Evolutionary conservation across 2,888 invertebrate species (phyloP), one percentile per base, ranked within the genome.

Genomic region (Byasa hedistus): DNA sequence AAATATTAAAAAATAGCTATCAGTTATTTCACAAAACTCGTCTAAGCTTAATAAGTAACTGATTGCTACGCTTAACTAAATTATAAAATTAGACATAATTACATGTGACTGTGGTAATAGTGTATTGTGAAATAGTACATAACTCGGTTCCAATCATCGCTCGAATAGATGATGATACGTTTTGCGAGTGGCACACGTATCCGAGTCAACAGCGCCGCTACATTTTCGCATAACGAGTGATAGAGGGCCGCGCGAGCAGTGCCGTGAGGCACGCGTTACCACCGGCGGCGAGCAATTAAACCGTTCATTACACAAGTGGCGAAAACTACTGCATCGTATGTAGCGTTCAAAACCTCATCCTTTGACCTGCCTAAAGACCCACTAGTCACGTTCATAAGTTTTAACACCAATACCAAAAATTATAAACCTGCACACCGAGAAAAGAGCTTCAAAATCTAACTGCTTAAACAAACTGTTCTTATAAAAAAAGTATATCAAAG

Each of bases 281-380:
- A 62, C 66, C 66, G 63, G 61, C 57, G 12, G 58, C 19, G 63
- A 24, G 63, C 60, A 63, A 63, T 67, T 67, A 63, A 60, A 67
- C 63, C 63, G 56, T 67, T 67, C 66, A 67, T 67, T 67, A 67
- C 60, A 60, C 66, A 51, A 67, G 66, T 67, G 66, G 66, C 60
- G 66, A 67, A 67, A 67, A 66, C 62, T 63, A 59, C 48, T 60
- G 51, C 15, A 15, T 51, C 51, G n/a, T 19, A 36, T n/a, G 32
- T 7, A 24, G 22, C 24, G 36, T 60, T 44, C 57, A 36, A 17
- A n/a, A 7, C 51, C 21, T 24, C 52, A 21, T 22, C 52, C 21
- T 52, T 7, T 21, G 32, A n/a, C 32, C 52, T 51, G 1, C 8
- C 21, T n/a, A 0, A n/a, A 36, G 22, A n/a, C 5, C 52, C 22